Base-by-base conservation (phyloP, 2,888 invertebrate species). In the Brachypalpus laphriformis region DNA sequence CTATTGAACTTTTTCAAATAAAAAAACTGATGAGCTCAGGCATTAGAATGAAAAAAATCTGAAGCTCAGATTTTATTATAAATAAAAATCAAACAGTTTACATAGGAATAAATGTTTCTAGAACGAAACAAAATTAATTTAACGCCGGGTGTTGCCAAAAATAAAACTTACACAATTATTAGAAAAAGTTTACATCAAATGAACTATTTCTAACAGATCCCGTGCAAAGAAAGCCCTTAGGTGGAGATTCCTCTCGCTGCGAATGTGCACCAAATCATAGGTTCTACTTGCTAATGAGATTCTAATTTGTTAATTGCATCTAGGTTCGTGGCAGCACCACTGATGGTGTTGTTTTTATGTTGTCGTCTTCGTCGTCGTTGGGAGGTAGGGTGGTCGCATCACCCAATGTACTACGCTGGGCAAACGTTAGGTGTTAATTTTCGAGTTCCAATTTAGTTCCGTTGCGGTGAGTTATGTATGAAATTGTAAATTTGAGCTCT, bases 331-430 rank as follows among this genome's bases (percentile, higher is more conserved):
- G 72, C 49, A 68, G 34, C 16, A 42, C 71, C 47, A 61, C 54
- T 65, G n/a, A 28, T 34, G 28, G 71, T 65, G 54, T 74, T 81
- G 71, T 96, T 98, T 7, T 93, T 99, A 89, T 98, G 98, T 31
- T 95, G 97, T 9, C 11, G 2, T 89, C 97, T 97, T 14, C 93
- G 93, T 87, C 93, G 96, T 88, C 98, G 98, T 93, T 93, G 99
- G 87, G 98, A 98, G 40, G 94, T 96, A 93, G 94, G 96, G 49
- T 93, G 49, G 28, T 8, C n/a, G 65, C 82, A 82, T 77, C 56
- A 63, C 54, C 63, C 22, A n/a, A 25, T n/a, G 25, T 25, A 11
- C n/a, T 20, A n/a, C 40, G 42, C 14, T 51, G 7, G 37, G 34
- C 22, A 9, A 14, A 28, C 42, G n/a, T n/a, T n/a, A n/a, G n/a